phyloP scores from a whole-genome alignment of 2,888 invertebrate genomes.

The Hoplodrina blanda region DNA sequence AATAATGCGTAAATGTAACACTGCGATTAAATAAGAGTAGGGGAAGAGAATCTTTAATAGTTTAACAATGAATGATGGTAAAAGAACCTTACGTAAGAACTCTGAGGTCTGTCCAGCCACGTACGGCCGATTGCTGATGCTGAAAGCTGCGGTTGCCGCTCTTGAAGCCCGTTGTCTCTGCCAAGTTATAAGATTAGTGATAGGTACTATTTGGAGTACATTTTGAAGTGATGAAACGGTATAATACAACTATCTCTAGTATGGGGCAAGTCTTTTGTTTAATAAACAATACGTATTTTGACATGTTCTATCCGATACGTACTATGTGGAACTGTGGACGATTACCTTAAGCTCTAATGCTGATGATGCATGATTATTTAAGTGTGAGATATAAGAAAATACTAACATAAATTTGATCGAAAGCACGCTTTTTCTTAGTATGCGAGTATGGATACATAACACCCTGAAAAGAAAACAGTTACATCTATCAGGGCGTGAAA shows the following conservation, averaged over 20 bases:
- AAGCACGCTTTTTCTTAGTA: slow-evolving; percentile 81
- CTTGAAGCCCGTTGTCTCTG: slow-evolving; percentile 81
- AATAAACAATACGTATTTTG: no score
- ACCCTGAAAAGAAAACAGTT: slow-evolving; percentile 74
- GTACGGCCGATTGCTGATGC: slow-evolving; percentile 81
- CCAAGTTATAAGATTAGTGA: slow-evolving; percentile 21
- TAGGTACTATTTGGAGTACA: background rate
- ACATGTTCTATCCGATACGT: no score
- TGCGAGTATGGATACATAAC: slow-evolving; percentile 88
- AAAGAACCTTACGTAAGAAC: slow-evolving; percentile 78
- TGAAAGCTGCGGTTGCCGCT: slow-evolving; percentile 82
- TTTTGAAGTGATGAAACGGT: background rate
- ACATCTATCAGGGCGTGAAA: no score
- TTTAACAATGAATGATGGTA: background rate
- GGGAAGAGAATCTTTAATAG: no score
- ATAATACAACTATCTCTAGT: background rate
- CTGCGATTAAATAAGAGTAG: no score
- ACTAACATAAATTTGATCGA: slow-evolving; percentile 83
- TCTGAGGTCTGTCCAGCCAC: slow-evolving; percentile 86
- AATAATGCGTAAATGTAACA: background rate
- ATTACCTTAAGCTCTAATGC: no score
- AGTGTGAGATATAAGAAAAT: background rate
- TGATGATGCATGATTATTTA: no score
- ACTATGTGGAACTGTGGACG: no score
- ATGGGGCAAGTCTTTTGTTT: no score